Base-by-base conservation (phyloP, 2,888 invertebrate genomes). In the Meteorus colon region DNA sequence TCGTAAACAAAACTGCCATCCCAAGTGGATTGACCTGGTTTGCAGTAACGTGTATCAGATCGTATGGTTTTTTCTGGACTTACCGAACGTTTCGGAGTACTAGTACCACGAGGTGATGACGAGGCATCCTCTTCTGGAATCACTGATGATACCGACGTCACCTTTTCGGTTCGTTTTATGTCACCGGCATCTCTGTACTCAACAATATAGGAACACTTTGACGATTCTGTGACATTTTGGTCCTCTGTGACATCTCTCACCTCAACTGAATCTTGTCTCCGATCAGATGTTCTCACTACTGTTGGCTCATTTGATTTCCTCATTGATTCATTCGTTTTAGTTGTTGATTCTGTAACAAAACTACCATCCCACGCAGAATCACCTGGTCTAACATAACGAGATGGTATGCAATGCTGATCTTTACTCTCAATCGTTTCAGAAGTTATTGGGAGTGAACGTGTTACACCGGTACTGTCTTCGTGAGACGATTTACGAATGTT, bases 151-250 rank as follows among this genome's bases (percentile, higher is more conserved):
- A 87, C 85, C 0, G 85, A 82, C 0, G 83, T 85, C 0, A 84
- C 76, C 71, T 84, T 86, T 67, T 85, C 88, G 2, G 80, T 74
- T 31, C 82, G 84, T 62, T 82, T 81, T 1, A 75, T 75, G 63
- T 83, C 85, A 48, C 77, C 80, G n/a, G 81, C 34, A 19, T 81
- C 81, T 27, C 82, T 85, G 73, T 86, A 86, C 59, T 94, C 94
- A 66, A 94, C 92, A 41, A 92, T 92, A 83, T 94, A 93, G 19
- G 93, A 93, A 24, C 92, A 92, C 1, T 93, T 92, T 51, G 93
- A 92, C 45, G 92, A 93, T 4, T 91, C 89, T 75, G 91, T 92
- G 77, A 92, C 91, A 81, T 91, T 91, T 82, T 91, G 90, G 82
- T 93, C 84, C 51, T 86, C 87, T 16, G 84, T 75, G 87, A 91